Evolutionary conservation across 2,797 vertebrate genomes (phyloP), one percentile per base, ranked within the genome.

Genomic region (Hoplostethus atlanticus): DNA sequence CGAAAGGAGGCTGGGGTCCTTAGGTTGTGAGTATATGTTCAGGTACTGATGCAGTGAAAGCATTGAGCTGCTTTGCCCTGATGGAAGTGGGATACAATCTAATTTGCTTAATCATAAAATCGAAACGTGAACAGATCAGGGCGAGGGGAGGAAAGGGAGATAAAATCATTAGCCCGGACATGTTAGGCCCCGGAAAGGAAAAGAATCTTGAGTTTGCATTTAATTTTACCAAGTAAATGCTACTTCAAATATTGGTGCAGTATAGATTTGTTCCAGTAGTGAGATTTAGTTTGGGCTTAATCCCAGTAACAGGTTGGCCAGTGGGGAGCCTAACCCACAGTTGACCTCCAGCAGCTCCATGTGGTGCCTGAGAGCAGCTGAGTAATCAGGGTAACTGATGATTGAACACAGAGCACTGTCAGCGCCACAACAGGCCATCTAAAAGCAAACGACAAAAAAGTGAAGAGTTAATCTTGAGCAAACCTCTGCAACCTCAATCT

Each of bases 21-120:
- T 71, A 16, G 55, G 48, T 17, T 61, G 58, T 67, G 52, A 80
- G 65, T 73, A 68, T 40, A 66, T 54, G 40, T 55, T 76, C 46
- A 71, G 68, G 73, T 70, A 68, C 64, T 74, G 64, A 55, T 68
- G 64, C 52, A 56, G 66, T 76, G 69, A 51, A 63, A 73, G 73
- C 68, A 59, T 84, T 86, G 71, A 53, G 75, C 66, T 69, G 71
- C 64, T 60, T 42, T 54, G 59, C 73, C 73, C 83, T 21, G 36
- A 68, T 83, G 73, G 62, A 68, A 88, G 81, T 73, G 80, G 70
- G 59, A 66, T 67, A 36, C 76, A 89, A 89, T 92, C 75, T 50
- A 65, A 90, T 92, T 89, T 77, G 44, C 73, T 68, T 81, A 75
- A 91, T 89, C 71, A 77, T 78, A 84, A 86, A 92, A 92, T 88